A percentile compares a stretch with the other conserved stretches of the same genome.
Conservation (phyloP, 2,797 vertebrate genomes). For the Ceryle rudis region DNA sequence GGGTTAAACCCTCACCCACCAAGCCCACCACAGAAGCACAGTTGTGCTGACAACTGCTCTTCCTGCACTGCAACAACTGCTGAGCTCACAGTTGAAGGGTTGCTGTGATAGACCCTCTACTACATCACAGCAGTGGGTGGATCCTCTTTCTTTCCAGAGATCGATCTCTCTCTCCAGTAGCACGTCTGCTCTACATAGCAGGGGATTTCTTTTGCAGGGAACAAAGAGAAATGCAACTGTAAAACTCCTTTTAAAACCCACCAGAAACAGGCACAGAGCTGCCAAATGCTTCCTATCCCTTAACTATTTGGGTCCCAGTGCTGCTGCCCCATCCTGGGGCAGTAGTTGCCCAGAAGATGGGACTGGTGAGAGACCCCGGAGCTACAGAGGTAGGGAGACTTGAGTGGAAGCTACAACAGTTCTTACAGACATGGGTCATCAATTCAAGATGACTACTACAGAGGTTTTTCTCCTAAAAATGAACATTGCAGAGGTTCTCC, state of each 20-base stretch:
- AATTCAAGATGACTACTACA: no score
- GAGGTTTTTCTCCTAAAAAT: not conserved
- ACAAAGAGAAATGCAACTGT: not conserved
- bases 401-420: not conserved
- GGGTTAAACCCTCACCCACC: not conserved
- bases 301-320: not conserved
- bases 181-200: not conserved
- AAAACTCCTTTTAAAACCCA: not conserved
- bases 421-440: rapidly evolving
- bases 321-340: rapidly evolving
- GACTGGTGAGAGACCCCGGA: not conserved
- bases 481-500: not conserved
- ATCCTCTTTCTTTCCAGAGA: not conserved
- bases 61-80: not conserved
- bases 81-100: not conserved
- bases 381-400: not conserved
- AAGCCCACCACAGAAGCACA: rapidly evolving
- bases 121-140: not conserved
- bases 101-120: not conserved
- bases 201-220: not conserved
- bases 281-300: not conserved
- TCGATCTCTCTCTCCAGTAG: not conserved
- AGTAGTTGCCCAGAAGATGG: rapidly evolving
- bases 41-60: not conserved
- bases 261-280: not conserved